Percentiles rank a stretch among this genome's conserved stretches.
Evolutionary conservation across 2,797 vertebrate genomes (phyloP).

Genomic region (Dendrocincla tyrannina): DNA sequence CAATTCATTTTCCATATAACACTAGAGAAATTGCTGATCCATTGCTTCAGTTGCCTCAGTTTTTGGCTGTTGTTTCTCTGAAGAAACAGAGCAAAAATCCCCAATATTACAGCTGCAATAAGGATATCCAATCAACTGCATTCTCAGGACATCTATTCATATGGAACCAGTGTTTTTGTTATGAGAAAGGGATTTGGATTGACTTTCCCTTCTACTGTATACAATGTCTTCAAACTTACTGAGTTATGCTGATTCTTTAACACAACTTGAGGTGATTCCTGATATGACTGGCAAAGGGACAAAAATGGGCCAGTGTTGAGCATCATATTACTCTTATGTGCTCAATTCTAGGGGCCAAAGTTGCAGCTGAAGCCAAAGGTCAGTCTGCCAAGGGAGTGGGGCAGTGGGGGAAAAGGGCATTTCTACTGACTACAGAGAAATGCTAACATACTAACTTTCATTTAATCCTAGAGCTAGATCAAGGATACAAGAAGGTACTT

Average conservation of each 20-base stretch:
- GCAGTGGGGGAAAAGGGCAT: neutral
- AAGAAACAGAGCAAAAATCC: neutral
- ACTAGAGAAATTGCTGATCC: neutral
- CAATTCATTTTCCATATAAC: neutral
- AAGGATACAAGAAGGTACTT: neutral
- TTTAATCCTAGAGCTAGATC: neutral
- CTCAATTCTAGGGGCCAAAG: neutral
- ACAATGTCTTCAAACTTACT: neutral
- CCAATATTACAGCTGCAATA: neutral
- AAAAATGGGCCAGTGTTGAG: neutral
- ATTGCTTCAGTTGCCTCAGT: neutral
- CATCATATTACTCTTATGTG: neutral
- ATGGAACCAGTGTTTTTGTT: neutral
- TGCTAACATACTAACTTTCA: neutral
- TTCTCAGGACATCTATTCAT: neutral
- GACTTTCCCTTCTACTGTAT: neutral
- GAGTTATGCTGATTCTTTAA: neutral
- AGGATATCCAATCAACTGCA: neutral
- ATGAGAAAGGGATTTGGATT: neutral
- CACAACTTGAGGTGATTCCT: neutral
- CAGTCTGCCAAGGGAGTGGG: neutral
- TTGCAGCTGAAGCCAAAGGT: neutral
- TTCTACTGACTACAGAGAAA: neutral
- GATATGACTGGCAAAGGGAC: neutral
- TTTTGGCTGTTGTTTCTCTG: neutral